Conservation (phyloP, 2,888 invertebrate genomes). For the Aleiodes alternator region DNA sequence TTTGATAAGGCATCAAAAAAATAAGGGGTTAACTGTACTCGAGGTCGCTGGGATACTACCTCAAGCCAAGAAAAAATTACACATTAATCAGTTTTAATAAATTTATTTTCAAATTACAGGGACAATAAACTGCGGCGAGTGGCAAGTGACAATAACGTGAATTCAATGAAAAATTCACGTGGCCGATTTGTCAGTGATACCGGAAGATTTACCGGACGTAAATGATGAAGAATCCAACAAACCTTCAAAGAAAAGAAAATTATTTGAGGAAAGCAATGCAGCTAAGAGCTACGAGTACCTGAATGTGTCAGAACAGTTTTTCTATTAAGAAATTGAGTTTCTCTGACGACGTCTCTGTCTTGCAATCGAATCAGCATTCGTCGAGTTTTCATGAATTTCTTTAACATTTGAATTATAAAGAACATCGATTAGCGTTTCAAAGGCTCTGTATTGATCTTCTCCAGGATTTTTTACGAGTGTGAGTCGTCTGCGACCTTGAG, state of each 20-base stretch:
- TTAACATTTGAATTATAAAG: background rate
- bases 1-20: too few species aligned
- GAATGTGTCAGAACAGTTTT: constrained; percentile 5
- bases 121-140: constrained; percentile 62
- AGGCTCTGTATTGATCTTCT: constrained; percentile 13
- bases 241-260: background rate
- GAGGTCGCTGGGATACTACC: too few species aligned
- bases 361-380: constrained; percentile 31
- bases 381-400: background rate
- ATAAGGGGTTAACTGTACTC: too few species aligned
- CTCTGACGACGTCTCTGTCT: constrained; percentile 42
- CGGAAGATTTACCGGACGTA: constrained; percentile 12
- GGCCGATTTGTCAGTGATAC: background rate
- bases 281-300: constrained; percentile 44
- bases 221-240: constrained; percentile 7
- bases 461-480: constrained; percentile 22
- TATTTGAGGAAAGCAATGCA: constrained; percentile 10
- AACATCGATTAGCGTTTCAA: constrained; percentile 15
- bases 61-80: too few species aligned
- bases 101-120: constrained; percentile 48
- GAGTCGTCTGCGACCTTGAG: constrained; percentile 1
- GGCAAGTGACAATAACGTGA: constrained; percentile 62
- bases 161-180: constrained; percentile 46
- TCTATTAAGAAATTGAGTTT: background rate
- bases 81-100: too few species aligned